phyloP scores from a whole-genome alignment of 2,888 invertebrate species.

The Empis livida region DNA sequence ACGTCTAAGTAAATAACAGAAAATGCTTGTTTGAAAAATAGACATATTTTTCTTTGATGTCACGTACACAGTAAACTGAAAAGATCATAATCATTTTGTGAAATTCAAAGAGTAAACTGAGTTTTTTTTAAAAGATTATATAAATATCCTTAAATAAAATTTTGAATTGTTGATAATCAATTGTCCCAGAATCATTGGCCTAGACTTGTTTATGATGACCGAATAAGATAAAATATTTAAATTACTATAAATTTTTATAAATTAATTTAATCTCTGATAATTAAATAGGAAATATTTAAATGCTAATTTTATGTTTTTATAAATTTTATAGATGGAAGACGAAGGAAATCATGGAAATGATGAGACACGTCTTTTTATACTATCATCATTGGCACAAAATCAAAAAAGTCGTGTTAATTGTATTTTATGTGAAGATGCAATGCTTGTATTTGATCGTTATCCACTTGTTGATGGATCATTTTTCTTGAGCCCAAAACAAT shows the following conservation, averaged over 20 bases:
- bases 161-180: too few relatives aligned
- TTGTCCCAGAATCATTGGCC: too few relatives aligned
- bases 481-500: slow-evolving; percentile 90
- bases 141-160: too few relatives aligned
- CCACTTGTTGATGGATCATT: slow-evolving; percentile 96
- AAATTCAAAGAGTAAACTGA: too few relatives aligned
- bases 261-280: background rate
- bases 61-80: too few relatives aligned
- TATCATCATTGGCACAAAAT: slow-evolving; percentile 85
- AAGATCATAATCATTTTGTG: too few relatives aligned
- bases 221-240: background rate
- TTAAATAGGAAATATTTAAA: background rate
- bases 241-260: background rate
- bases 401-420: slow-evolving; percentile 77
- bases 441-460: slow-evolving; percentile 93
- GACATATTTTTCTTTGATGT: too few relatives aligned
- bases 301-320: slow-evolving; percentile 4
- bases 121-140: too few relatives aligned
- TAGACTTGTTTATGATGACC: too few relatives aligned
- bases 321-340: slow-evolving; percentile 77
- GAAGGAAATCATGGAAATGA: slow-evolving; percentile 98
- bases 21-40: too few relatives aligned
- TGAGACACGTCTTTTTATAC: slow-evolving; percentile 90
- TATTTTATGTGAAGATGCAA: slow-evolving; percentile 74
- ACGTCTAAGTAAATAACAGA: too few relatives aligned